These are phyloP conservation scores for Ennomos quercinarius DNA, from an alignment of 2,888 invertebrate genomes.

Conservation along the genomic window DNA sequence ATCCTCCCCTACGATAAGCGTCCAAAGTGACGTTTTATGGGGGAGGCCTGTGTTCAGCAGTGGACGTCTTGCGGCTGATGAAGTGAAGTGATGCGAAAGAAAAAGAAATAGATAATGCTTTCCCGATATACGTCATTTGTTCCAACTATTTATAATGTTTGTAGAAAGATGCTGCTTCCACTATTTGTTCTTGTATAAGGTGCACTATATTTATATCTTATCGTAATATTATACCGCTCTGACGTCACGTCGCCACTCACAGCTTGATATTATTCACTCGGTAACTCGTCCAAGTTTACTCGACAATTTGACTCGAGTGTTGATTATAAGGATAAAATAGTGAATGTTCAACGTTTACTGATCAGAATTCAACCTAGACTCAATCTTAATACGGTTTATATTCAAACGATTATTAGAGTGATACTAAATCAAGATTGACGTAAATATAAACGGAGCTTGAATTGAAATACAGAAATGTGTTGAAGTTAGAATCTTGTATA, in stretches of 20 bases:
- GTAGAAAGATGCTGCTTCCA: too few relatives aligned
- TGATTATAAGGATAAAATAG: conserved; percentile 18
- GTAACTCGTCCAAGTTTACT: conserved; percentile 15
- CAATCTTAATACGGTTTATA: not conserved
- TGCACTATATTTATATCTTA: too few relatives aligned
- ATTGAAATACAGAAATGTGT: conserved; percentile 28
- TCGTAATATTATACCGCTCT: not conserved
- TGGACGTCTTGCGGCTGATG: too few relatives aligned
- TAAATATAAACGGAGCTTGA: conserved; percentile 16
- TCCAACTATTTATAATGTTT: too few relatives aligned
- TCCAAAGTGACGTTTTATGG: too few relatives aligned
- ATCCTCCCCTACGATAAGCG: too few relatives aligned
- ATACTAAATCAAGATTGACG: conserved; percentile 25
- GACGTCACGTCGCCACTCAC: conserved; percentile 15
- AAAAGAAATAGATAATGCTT: too few relatives aligned
- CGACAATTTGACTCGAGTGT: conserved; percentile 25
- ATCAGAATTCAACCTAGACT: conserved; percentile 5
- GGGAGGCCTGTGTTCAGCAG: too few relatives aligned
- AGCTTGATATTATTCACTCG: conserved; percentile 5
- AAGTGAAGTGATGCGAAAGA: too few relatives aligned
- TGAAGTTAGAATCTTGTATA: conserved; percentile 14
- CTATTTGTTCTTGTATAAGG: too few relatives aligned
- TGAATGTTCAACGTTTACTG: conserved; percentile 2
- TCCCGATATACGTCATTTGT: too few relatives aligned
- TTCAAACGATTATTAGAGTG: not conserved